Evolutionary conservation across 2,113 vertebrate genomes (phyloP), one percentile per base, ranked within the genome.

Genomic region (Aptenodytes patagonicus): DNA sequence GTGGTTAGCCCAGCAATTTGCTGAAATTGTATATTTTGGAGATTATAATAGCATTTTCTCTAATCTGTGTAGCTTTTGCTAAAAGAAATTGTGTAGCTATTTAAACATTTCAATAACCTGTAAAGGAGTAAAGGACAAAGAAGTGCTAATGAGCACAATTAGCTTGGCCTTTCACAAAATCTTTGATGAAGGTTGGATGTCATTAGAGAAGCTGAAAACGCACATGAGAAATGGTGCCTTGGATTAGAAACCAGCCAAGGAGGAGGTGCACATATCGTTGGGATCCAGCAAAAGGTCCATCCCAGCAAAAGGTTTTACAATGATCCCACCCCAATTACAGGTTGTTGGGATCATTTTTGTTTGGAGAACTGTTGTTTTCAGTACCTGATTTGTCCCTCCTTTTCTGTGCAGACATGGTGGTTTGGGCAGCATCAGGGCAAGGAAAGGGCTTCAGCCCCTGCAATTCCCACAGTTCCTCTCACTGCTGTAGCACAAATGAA

Each of bases 401-500:
- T 57, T 57, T 24, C 29, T 1, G 1, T 5, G 17, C 18, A 6
- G 51, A 10, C 20, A 1, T 0, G 1, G 44, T 21, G 40, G 11
- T 57, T 69, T n/a, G 87, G 31, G 66, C 24, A 40, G 42, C 36
- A 17, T n/a, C 19, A 24, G 31, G 55, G 75, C 32, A 38, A 51
- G 32, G 34, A 34, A n/a, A 5, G 36, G 38, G 15, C 81, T 64
- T 49, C 55, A 28, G 55, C 62, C 12, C n/a, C n/a, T 7, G 22
- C 46, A 26, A 2, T 26, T 49, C 46, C 65, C 12, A 4, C 57
- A 10, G 51, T 32, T 72, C 52, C 38, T 13, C 22, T 64, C 21
- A 0, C n/a, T 57, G 55, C 64, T 3, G 0, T 6, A 19, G 54
- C 15, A 44, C 0, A 2, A 52, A 47, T 5, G 46, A 29, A 66